Percentiles rank a stretch among this genome's conserved stretches.
Conservation (phyloP, 2,797 vertebrate genomes). For the Harpagifer antarcticus region DNA sequence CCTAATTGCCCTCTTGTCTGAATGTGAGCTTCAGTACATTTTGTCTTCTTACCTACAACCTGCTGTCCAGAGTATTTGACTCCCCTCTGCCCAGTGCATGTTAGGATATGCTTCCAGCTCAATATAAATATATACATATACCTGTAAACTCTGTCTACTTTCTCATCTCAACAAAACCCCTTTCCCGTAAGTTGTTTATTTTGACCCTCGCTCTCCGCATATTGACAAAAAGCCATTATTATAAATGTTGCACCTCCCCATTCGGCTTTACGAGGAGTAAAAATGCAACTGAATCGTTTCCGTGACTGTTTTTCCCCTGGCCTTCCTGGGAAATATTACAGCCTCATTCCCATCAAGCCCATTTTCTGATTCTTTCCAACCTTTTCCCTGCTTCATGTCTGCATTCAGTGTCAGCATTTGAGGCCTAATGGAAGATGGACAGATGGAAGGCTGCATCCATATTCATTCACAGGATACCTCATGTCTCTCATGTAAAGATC, state of each 20-base stretch:
- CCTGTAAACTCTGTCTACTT: neutral
- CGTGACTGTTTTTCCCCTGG: constrained; percentile 10
- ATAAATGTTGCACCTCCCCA: constrained; percentile 16
- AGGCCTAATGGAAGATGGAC: constrained; percentile 66
- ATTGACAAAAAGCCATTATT: constrained; percentile 46
- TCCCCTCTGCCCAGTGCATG: constrained; percentile 11
- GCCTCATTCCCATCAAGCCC: constrained; percentile 44
- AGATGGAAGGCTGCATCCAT: constrained; percentile 74
- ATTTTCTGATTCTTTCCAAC: constrained; percentile 55
- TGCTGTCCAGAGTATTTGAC: constrained; percentile 15
- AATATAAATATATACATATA: neutral
- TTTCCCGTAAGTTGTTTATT: constrained; percentile 10
- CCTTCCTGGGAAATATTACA: constrained; percentile 25
- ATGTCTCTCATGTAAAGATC: constrained; percentile 69
- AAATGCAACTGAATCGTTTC: constrained; percentile 28
- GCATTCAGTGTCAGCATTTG: constrained; percentile 46
- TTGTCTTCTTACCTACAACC: constrained; percentile 12
- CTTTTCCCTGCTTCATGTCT: constrained; percentile 41
- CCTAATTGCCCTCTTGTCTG: constrained; percentile 36
- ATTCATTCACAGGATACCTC: constrained; percentile 75
- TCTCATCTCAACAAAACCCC: neutral
- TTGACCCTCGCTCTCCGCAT: constrained; percentile 10
- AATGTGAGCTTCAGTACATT: constrained; percentile 12
- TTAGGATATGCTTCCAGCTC: constrained; percentile 11
- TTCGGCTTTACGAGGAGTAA: constrained; percentile 3